Evolutionary conservation across 2,113 vertebrate genomes (phyloP), one percentile per base, ranked within the genome.

Genomic region (Alces alces): DNA sequence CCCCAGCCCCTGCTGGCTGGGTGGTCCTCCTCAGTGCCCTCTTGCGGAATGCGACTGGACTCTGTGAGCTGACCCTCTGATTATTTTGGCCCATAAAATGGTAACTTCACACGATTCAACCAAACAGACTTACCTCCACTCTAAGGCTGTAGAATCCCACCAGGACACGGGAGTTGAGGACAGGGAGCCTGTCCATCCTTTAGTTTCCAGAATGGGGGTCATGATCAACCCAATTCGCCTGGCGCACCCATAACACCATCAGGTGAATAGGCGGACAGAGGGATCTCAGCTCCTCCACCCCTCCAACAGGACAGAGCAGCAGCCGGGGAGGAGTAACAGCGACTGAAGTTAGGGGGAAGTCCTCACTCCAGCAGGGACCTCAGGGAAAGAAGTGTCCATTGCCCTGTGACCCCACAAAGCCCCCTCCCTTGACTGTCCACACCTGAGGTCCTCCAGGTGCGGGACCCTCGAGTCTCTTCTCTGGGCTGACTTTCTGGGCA

Each of bases 241-340:
- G 21, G 45, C 11, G 33, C 28, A 16, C 50, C 58, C 12, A 1
- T 4, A 17, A 54, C 52, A 16, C 27, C 25, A 14, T 54, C 33
- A 39, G 27, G 27, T 23, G 61, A 52, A 27, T 0, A 8, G 17
- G 28, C 23, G 36, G 21, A 23, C 36, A 2, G 8, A 13, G 13
- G 28, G n/a, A 2, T 25, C 61, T 30, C 23, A 13, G 47, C 23
- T 21, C 85, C 43, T 25, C 15, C 23, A 50, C 14, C 21, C 2
- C 13, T 10, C 43, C 28, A 3, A 43, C 3, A 30, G 28, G 39
- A 50, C 60, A 52, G 73, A 60, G 17, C 27, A 21, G 21, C 73
- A 4, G 52, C 7, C 33, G 14, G 3, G 21, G 4, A 2, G 19
- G 47, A 78, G 15, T 0, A 7, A 39, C 1, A 25, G 55, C 10